Evolutionary conservation across 1,140 invertebrate species (phyloP).

Genomic region (Trinorchestia longiramus): DNA sequence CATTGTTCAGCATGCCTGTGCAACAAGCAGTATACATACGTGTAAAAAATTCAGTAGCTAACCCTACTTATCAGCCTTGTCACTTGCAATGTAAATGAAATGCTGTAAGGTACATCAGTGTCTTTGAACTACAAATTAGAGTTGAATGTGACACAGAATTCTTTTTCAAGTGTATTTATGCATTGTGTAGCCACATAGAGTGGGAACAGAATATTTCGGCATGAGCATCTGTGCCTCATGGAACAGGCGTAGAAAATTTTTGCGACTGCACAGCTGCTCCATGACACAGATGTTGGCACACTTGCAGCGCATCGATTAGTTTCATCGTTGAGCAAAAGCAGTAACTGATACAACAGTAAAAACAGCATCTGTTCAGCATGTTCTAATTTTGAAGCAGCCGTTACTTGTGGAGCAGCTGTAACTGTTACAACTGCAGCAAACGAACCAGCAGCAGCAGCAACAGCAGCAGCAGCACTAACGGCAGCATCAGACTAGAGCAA

Average conservation of each 20-base stretch:
- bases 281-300: neutral
- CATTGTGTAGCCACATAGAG: neutral
- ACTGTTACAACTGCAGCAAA: neutral
- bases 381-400: neutral
- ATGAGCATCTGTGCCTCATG: neutral
- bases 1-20: no score
- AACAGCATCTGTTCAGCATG: neutral
- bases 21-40: no score
- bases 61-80: no score
- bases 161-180: neutral
- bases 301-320: neutral
- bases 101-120: no score
- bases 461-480: neutral
- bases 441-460: neutral
- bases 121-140: no score
- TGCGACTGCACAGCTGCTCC: neutral
- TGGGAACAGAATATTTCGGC: neutral
- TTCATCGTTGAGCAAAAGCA: neutral
- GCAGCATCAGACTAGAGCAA: neutral
- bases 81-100: no score
- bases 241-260: neutral
- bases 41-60: no score
- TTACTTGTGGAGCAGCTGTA: neutral
- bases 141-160: no score
- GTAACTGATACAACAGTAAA: neutral